Evolutionary conservation across 2,113 vertebrate species (phyloP), one percentile per base, ranked within the genome.

Genomic region (Chlamydotis undulata): DNA sequence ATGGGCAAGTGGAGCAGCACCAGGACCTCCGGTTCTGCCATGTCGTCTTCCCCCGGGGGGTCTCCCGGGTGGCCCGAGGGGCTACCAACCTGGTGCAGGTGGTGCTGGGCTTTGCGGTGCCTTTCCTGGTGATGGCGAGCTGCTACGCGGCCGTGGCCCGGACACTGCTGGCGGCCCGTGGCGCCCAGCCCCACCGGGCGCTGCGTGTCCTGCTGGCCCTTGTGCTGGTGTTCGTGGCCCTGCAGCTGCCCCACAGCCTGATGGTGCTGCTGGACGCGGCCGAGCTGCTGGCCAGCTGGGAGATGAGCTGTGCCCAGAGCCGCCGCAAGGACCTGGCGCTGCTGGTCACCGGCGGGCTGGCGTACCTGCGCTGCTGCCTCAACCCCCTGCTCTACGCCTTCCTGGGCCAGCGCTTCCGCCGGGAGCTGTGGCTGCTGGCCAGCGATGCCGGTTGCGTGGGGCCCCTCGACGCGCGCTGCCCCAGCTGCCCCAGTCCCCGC

Each of bases 351-450:
- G 97, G 98, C 14, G 98, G 97, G 29, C 86, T 99, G 96, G 99
- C 98, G 0, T 99, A 98, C 67, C 96, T 98, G 73, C 99, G 99
- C 95, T 99, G 99, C 86, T 98, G 98, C 96, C 98, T 99, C 88
- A 99, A 99, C 91, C 99, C 99, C 0, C 64, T 99, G 83, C 98
- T 99, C 52, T 99, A 99, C 4, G 98, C 98, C 29, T 98, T 99
- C 86, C 95, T 99, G 35, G 99, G 99, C 2, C 98, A 98, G 41
- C 98, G 99, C 25, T 99, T 99, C 98, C 98, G 99, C 13, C 97
- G 64, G 6, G 99, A 99, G 37, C 97, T 99, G 49, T 29, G 97
- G 56, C 96, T 86, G 88, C 94, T 99, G 56, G 52, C 98, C 22
- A 95, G 56, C 0, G 85, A 98, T 0, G 77, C 57, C 0, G 91